Evolutionary conservation across 2,113 vertebrate genomes (phyloP).

Genomic region (Chlorodrepanis virens): DNA sequence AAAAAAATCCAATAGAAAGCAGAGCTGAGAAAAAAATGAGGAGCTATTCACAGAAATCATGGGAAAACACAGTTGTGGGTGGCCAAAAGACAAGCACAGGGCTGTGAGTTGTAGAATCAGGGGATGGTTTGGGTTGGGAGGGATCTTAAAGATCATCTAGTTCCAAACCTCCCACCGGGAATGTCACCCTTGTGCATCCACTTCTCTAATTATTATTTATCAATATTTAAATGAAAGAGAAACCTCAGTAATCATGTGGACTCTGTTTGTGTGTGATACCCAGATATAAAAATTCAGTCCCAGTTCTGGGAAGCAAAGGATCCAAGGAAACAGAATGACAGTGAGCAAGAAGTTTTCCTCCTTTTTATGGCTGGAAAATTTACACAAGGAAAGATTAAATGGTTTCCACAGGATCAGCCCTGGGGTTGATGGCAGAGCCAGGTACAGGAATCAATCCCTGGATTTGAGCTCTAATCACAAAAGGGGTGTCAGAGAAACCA

Average conservation of each 20-base stretch:
- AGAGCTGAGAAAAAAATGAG: neutral
- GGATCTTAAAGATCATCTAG: neutral
- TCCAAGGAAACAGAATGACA: neutral
- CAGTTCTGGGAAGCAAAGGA: neutral
- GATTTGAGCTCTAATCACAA: neutral
- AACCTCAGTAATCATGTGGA: rapidly evolving
- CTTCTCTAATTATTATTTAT: neutral
- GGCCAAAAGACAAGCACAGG: neutral
- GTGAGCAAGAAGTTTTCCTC: neutral
- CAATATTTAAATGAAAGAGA: neutral
- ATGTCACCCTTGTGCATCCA: neutral
- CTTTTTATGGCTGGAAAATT: neutral
- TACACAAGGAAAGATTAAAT: neutral
- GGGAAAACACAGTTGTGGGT: neutral
- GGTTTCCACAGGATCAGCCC: neutral
- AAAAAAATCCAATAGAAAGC: neutral
- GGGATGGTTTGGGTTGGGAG: neutral
- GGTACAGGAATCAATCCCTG: neutral
- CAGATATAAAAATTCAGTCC: neutral
- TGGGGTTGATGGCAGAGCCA: neutral
- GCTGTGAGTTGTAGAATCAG: neutral
- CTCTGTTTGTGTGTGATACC: neutral
- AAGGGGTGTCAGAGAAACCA: neutral
- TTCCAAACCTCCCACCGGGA: neutral
- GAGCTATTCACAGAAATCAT: neutral